Evolutionary conservation across 1,140 invertebrate genomes (phyloP), one percentile per base, ranked within the genome.

Genomic region (Drosophila novamexicana): DNA sequence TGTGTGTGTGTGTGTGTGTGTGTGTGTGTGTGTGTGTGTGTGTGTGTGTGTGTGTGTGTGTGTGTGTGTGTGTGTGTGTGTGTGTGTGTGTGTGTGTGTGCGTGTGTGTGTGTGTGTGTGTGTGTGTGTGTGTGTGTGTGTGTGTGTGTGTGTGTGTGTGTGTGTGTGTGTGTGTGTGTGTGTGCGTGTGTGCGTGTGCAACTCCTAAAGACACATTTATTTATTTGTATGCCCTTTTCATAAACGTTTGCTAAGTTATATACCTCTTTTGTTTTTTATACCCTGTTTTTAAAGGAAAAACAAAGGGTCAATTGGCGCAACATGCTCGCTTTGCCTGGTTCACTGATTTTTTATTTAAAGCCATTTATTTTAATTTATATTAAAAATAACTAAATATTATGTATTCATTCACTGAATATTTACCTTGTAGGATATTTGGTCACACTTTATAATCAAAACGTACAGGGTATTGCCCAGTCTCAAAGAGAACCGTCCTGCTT

Each of bases 91-190:
- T 52, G 18, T 39, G 29, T n/a, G n/a, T 10, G 32, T 65, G 14
- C 42, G 12, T 56, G 6, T 59, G 18, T 67, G 6, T 47, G 40
- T 39, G 9, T 18, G 14, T 7, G 10, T 70, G 67, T 45, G 39
- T 12, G 39, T 52, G 18, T 39, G 29, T n/a, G n/a, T n/a, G n/a
- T n/a, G n/a, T n/a, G n/a, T 10, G 32, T 65, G 14, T 36, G 12
- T 61, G 6, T 59, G 18, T 67, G 6, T 47, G 40, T 10, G 32
- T 65, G 14, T 36, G 12, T 56, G 6, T 59, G 18, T 67, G 6
- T 47, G 40, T 39, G 9, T 18, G 14, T 7, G 10, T 70, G 67
- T 45, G 39, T 12, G 39, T 52, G 18, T 39, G 29, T n/a, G 2
- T 22, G 22, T 22, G 14, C 14, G 14, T 14, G 14, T 14, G 14